Conservation (phyloP, 2,113 vertebrate species). For the Vulpes vulpes region DNA sequence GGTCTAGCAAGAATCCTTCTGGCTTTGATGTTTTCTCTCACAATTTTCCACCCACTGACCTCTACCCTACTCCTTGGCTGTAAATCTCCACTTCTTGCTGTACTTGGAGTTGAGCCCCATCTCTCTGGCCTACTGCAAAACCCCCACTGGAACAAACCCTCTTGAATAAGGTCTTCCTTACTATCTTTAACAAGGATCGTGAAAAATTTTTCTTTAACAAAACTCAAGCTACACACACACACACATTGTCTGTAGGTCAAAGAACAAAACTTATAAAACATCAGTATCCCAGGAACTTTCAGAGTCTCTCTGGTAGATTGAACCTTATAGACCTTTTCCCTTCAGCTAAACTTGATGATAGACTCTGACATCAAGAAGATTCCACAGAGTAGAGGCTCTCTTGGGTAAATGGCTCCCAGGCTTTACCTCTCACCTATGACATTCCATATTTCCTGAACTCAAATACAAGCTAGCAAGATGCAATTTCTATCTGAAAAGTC, state of each 20-base stretch:
- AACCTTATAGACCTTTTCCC: not conserved
- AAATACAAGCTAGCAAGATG: not conserved
- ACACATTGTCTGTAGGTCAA: not conserved
- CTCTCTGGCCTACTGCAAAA: not conserved
- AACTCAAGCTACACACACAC: not conserved
- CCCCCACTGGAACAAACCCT: not conserved
- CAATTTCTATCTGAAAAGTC: not conserved
- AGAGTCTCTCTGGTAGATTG: not conserved
- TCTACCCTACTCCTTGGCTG: not conserved
- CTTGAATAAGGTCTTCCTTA: not conserved
- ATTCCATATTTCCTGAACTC: not conserved
- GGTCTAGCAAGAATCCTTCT: not conserved
- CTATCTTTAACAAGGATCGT: not conserved
- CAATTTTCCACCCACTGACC: not conserved
- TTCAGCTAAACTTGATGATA: not conserved
- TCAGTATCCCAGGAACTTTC: not conserved
- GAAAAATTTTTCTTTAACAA: not conserved
- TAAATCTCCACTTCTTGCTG: not conserved
- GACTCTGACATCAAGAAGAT: not conserved
- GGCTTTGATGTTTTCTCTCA: not conserved
- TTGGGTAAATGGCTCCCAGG: not conserved
- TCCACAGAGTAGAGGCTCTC: not conserved
- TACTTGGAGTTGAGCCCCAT: not conserved
- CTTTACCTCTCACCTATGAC: not conserved
- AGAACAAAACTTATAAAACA: constrained; percentile 20